Base-by-base conservation (phyloP, 1,140 invertebrate genomes). In the Apolygus lucorum region DNA sequence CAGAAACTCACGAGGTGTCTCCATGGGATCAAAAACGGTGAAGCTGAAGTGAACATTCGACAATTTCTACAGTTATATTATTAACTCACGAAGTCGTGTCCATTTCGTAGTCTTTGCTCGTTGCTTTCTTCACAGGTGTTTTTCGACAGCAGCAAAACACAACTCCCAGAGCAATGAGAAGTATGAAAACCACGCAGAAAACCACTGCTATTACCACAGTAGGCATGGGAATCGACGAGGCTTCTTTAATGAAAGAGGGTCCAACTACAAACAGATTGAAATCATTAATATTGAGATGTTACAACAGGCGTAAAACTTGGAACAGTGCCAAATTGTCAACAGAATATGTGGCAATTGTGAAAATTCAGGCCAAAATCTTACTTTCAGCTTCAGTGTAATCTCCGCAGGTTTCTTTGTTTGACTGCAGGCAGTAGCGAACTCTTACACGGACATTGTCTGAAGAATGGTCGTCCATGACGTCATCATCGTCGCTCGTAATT, bases 41-140 rank as follows among this genome's bases (percentile, higher is more conserved):
- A n/a, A n/a, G n/a, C n/a, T n/a, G n/a, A n/a, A n/a, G n/a, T n/a
- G n/a, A n/a, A n/a, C n/a, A n/a, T n/a, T n/a, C n/a, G n/a, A n/a
- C n/a, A n/a, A n/a, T n/a, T n/a, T n/a, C n/a, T n/a, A n/a, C n/a
- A n/a, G n/a, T n/a, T n/a, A n/a, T n/a, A n/a, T n/a, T n/a, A n/a
- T n/a, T 42, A 65, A 81, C 83, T 81, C 81, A 84, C 81, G 81
- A 79, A 73, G 84, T 82, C 0, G 90, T 88, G 76, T 93, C 90
- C 88, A 92, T 91, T 81, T 93, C 91, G 78, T 92, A 92, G 77
- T 93, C 90, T 79, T 94, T 95, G 72, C 89, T 87, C 74, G 85
- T 86, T 71, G 84, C 85, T 76, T 92, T 91, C 77, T 92, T 91
- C 63, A 86, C 88, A 77, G 91, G 89, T 75, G 88, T 89, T 70